Base-by-base conservation (phyloP, 2,888 invertebrate genomes). In the Petrolisthes cinctipes region DNA sequence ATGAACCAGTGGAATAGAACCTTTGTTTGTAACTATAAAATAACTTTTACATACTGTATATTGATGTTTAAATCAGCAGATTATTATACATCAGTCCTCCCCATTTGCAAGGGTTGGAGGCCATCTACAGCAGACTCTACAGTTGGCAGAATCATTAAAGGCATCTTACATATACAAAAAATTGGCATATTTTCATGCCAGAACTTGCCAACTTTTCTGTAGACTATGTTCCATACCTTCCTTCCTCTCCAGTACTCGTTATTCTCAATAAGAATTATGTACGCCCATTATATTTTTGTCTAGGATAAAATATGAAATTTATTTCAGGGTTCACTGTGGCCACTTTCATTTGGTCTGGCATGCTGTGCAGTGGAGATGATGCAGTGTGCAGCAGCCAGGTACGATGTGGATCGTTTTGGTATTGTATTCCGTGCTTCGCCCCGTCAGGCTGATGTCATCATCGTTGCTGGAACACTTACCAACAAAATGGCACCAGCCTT, bases 341-440 rank as follows among this genome's bases (percentile, higher is more conserved):
- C 99, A 0, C 94, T 99, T 93, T 99, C 99, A 9, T 99, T 99
- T 93, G 99, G 99, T 89, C 93, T 99, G 92, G 99, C 99, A 2
- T 99, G 99, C 92, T 99, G 99, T 94, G 99, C 99, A 91, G 99
- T 99, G 4, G 99, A 99, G 94, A 99, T 99, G 99, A 99, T 99
- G 99, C 99, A 99, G 94, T 98, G 99, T 86, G 99, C 99, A 91
- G 99, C 99, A 61, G 99, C 99, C 4, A 95, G 99, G 91, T 99
- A 99, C 92, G 99, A 99, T 93, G 99, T 99, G 99, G 99, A 99
- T 95, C 96, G 98, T 93, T 94, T 96, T 94, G 99, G 99, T 92
- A 98, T 99, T 37, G 99, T 99, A 4, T 99, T 99, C 93, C 95
- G 99, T 93, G 99, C 99, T 6, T 98, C 98, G 51, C 99, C 99